Evolutionary conservation across 2,888 invertebrate genomes (phyloP), one percentile per base, ranked within the genome.

Genomic region (Chrysopilus asiliformis): DNA sequence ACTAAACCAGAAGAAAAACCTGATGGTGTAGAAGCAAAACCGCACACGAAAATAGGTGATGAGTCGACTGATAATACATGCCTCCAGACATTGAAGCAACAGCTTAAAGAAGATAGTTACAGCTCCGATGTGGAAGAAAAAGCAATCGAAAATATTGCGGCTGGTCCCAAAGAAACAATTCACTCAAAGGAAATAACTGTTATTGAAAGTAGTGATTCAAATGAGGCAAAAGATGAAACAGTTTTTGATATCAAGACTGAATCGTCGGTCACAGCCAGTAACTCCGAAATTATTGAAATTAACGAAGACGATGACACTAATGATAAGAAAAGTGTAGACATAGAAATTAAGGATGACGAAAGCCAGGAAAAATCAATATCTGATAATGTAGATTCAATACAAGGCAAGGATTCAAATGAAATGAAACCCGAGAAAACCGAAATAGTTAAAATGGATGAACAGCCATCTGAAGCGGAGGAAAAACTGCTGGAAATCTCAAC

Each of bases 381-480:
- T 26, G 26, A 26, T 7, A 2, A 6, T 26, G 26, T 26, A 12
- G 26, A 26, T 10, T 26, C 26, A 6, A 26, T 13, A 25, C 49
- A 50, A 2, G 51, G 51, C 39, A 47, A 50, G 14, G 50, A 50
- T 31, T 48, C 48, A 3, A 47, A 40, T 16, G 47, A 48, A 6
- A 26, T 20, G 3, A 30, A 34, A 15, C 22, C 22, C 2, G 25
- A 19, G 3, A 28, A 27, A 7, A 39, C 34, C 4, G 47, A 44
- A 25, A 25, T n/a, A n/a, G n/a, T n/a, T n/a, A n/a, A n/a, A n/a
- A n/a, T n/a, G n/a, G n/a, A n/a, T n/a, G n/a, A n/a, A n/a, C n/a
- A n/a, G n/a, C 26, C 5, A 34, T 39, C n/a, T 13, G 19, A 10
- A 36, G 41, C 28, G 16, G 33, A 33, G 32, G 42, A 17, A 16